Evolutionary conservation across 2,888 invertebrate species (phyloP), one percentile per base, ranked within the genome.

Genomic region (Aphrophora alni): DNA sequence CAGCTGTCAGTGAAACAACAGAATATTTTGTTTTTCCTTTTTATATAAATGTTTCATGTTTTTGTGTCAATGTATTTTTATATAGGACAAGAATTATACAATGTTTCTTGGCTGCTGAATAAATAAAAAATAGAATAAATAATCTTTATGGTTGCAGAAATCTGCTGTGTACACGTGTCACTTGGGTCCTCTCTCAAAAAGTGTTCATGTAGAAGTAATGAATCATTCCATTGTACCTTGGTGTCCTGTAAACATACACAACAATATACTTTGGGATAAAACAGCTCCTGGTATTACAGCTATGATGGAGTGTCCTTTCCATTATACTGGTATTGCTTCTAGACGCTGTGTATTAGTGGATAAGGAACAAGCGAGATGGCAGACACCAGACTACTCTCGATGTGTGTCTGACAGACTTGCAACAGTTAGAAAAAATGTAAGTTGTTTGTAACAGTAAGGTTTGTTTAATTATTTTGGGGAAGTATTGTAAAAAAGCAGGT

Each of bases 111-210:
- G n/a, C n/a, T n/a, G n/a, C n/a, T n/a, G n/a, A n/a, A n/a, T n/a
- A n/a, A n/a, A 33, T 33, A 8, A 33, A 33, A 5, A 33, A 33
- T 5, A 33, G 8, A 3, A 33, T 33, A 33, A 33, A 5, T 33
- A 33, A 33, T 33, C 33, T 3, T 77, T 10, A 28, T 27, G 17
- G 76, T 87, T 89, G 44, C 87, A 95, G 93, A 95, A 93, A 91
- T 94, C 95, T 0, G 92, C 93, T 0, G 93, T 92, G 84, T 96
- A 94, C 86, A 92, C 94, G 0, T 96, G 96, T 86, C 91, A 94
- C 86, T 90, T 90, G 5, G 84, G 84, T 14, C 77, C 82, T 17
- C 84, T 83, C n/a, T 75, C 83, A 8, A 84, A 84, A 7, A 81
- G 84, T 77, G 89, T 93, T 86, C 91, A 93, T 87, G 93, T 95